Base-by-base conservation (phyloP, 2,113 vertebrate species). In the Chaetorhynchus papuensis region DNA sequence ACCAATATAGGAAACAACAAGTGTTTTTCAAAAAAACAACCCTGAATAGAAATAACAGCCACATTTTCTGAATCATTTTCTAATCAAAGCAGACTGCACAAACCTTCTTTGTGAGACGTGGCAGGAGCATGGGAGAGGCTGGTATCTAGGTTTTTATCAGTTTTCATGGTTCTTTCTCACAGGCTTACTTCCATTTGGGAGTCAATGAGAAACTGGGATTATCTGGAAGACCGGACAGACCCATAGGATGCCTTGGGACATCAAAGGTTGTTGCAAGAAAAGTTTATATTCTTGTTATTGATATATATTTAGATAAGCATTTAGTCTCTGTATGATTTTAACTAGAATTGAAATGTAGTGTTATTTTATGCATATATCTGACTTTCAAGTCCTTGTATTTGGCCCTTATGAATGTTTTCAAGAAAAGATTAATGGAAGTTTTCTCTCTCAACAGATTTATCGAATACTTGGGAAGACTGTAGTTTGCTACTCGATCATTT, bases 401-500 rank as follows among this genome's bases (percentile, higher is more conserved):
- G 56, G n/a, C 27, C 59, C 7, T 44, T 54, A 57, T 15, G 23
- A 68, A 52, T 23, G 50, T 52, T 93, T 77, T 33, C 44, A 79
- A 56, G 13, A 61, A 66, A 85, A 78, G 35, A 89, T 63, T 80
- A 89, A 87, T 53, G 27, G 56, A 64, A 66, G 8, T 70, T 88
- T 94, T 76, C 63, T 87, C 87, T 87, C 83, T 63, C 64, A 77
- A 65, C 97, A 99, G 99, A 99, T 99, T 96, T 99, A 99, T 97
- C 98, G 99, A 41, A 99, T 99, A 78, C 97, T 99, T 33, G 99
- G 99, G 28, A 99, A 99, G 98, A 99, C 99, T 18, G 99, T 99
- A 66, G 99, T 99, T 84, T 99, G 99, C 97, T 99, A 99, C 96
- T 99, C 99, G 2, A 99, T 99, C 94, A 99, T 99, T 94, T 99